A percentile compares a stretch with the other conserved stretches of the same genome.
Evolutionary conservation across 2,888 invertebrate genomes (phyloP).

Genomic region (Silvanus unidentatus): DNA sequence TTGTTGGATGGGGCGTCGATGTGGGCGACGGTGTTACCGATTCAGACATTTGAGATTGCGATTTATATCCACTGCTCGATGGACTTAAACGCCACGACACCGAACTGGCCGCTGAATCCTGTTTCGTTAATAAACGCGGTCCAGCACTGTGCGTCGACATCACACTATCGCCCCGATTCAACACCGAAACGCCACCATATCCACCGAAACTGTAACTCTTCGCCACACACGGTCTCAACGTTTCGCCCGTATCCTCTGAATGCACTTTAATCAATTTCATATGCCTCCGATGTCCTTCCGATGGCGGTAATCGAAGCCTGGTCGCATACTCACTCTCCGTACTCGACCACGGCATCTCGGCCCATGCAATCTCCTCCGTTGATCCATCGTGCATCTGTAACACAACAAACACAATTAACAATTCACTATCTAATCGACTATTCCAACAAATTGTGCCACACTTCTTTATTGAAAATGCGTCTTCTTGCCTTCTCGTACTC

Average conservation of each 20-base stretch:
- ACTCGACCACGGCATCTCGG: slow-evolving; percentile 51
- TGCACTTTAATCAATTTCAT: slow-evolving; percentile 52
- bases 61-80: slow-evolving; percentile 72
- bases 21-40: slow-evolving; percentile 75
- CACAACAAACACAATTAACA: no score
- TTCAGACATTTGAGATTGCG: slow-evolving; percentile 66
- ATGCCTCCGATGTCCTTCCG: slow-evolving; percentile 47
- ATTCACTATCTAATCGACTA: background rate
- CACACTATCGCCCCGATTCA: slow-evolving; percentile 58
- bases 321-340: slow-evolving; percentile 49
- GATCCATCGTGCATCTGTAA: slow-evolving; percentile 45
- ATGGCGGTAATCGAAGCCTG: slow-evolving; percentile 45
- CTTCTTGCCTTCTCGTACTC: slow-evolving; percentile 81
- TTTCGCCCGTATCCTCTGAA: slow-evolving; percentile 50
- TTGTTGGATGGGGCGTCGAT: slow-evolving; percentile 45
- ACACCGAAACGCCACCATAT: slow-evolving; percentile 55
- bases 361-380: slow-evolving; percentile 49
- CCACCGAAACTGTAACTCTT: slow-evolving; percentile 89
- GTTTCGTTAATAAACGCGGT: slow-evolving; percentile 66
- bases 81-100: slow-evolving; percentile 64
- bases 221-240: slow-evolving; percentile 55
- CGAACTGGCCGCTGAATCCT: slow-evolving; percentile 60
- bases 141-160: slow-evolving; percentile 60
- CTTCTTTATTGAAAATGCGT: slow-evolving; percentile 70
- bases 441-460: slow-evolving; percentile 25